Conservation (phyloP, 2,113 vertebrate species). For the Gymnobelideus leadbeateri region DNA sequence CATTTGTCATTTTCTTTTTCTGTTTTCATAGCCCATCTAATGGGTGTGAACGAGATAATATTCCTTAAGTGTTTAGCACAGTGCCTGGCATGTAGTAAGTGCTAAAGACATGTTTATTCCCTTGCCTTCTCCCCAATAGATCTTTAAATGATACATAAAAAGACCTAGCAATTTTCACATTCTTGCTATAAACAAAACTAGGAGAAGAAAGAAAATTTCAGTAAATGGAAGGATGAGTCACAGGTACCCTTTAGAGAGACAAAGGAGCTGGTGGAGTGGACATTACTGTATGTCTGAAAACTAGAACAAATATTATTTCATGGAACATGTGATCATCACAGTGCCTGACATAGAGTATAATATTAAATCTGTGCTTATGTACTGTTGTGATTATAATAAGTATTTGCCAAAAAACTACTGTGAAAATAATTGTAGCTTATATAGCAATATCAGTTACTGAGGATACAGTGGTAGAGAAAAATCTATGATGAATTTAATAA, state of each 20-base stretch:
- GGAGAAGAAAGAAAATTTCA: neutral
- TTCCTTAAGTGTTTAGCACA: neutral
- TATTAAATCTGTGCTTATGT: neutral
- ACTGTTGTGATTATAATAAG: neutral
- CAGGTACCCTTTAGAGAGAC: neutral
- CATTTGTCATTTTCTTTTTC: neutral
- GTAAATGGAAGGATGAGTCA: neutral
- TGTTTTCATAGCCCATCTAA: neutral
- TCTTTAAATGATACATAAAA: neutral
- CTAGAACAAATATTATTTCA: neutral
- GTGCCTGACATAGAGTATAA: neutral
- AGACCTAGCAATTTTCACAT: too few relatives aligned
- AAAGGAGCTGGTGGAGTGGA: neutral
- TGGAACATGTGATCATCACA: neutral
- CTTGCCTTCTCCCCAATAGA: neutral
- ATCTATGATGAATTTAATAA: neutral
- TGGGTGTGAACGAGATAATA: neutral
- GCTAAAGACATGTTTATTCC: neutral
- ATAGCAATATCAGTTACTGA: neutral
- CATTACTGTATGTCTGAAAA: neutral
- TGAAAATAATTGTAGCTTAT: neutral
- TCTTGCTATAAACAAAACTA: too few relatives aligned
- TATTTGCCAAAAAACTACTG: neutral
- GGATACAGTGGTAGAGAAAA: neutral
- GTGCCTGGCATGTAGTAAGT: too few relatives aligned